Evolutionary conservation across 2,113 vertebrate species (phyloP).

Genomic region (Brevimyrus niger): DNA sequence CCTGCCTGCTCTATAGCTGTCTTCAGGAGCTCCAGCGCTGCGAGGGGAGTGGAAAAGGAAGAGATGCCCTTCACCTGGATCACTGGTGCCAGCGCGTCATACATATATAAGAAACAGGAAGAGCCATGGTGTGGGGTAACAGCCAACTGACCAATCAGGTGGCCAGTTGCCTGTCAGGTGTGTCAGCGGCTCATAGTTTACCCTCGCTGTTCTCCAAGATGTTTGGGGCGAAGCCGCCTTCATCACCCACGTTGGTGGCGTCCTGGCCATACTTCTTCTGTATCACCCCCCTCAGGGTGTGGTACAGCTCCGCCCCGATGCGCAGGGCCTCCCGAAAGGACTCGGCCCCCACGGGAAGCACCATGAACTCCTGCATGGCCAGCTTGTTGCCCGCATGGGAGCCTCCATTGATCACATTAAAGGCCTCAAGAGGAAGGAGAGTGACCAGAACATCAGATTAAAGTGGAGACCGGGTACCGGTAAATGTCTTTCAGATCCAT

Average conservation of each 20-base stretch:
- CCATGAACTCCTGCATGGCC: constrained; percentile 94
- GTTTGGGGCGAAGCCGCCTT: constrained; percentile 86
- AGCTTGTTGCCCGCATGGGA: constrained; percentile 85
- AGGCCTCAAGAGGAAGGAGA: constrained; percentile 60
- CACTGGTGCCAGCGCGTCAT: neutral
- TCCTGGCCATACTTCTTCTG: constrained; percentile 89
- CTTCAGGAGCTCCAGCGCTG: constrained; percentile 84
- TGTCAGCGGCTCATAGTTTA: constrained; percentile 38
- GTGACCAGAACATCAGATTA: neutral
- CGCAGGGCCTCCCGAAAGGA: constrained; percentile 84
- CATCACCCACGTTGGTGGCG: constrained; percentile 84
- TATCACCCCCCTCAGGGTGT: constrained; percentile 82
- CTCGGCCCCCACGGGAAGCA: constrained; percentile 84
- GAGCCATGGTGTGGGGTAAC: neutral
- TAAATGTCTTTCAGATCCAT: neutral
- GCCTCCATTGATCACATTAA: constrained; percentile 87
- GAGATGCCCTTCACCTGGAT: neutral
- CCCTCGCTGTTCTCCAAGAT: constrained; percentile 92
- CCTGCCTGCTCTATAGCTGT: constrained; percentile 85
- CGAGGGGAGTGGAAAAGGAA: neutral
- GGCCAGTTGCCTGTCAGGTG: neutral
- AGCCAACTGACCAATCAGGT: neutral
- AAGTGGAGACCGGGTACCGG: neutral
- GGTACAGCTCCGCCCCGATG: constrained; percentile 82
- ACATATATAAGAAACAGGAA: neutral